phyloP scores from a whole-genome alignment of 2,113 vertebrate genomes.

The Vanacampus margaritifer region DNA sequence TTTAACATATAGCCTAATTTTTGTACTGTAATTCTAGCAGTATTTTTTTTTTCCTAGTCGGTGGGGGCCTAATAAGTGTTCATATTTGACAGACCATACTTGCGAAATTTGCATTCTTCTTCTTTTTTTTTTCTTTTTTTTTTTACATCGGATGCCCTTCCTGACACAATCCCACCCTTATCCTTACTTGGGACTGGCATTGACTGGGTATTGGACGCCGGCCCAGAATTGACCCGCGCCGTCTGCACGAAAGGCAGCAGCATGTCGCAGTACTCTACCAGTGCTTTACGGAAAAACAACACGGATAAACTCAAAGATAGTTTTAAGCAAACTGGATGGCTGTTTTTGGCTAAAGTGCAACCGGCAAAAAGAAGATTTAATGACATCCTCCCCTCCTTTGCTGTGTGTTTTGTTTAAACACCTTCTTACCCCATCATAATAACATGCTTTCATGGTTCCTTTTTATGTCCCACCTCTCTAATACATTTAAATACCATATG shows the following conservation, averaged over 20 bases:
- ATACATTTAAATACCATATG: not conserved
- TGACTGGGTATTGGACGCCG: not conserved
- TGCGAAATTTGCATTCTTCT: no score
- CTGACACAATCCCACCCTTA: not conserved
- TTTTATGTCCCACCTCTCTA: conserved; percentile 10
- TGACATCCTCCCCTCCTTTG: conserved; percentile 6
- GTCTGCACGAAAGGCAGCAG: not conserved
- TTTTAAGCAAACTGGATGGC: not conserved
- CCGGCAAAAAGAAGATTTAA: conserved; percentile 45
- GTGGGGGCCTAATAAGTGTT: no score
- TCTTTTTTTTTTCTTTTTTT: no score
- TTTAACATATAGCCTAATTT: no score
- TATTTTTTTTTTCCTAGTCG: no score
- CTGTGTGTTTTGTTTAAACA: conserved; percentile 13
- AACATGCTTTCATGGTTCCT: conserved; percentile 15
- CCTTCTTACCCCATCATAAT: conserved; percentile 8
- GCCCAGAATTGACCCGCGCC: not conserved
- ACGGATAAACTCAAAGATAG: not conserved
- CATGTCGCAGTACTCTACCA: not conserved
- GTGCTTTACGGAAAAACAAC: not conserved
- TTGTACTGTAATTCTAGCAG: no score
- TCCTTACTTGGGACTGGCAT: not conserved
- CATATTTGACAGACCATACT: no score
- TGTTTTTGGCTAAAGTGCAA: conserved; percentile 60
- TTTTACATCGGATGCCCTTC: not conserved